Percentiles rank a stretch among this genome's conserved stretches.
Conservation (phyloP, 2,113 vertebrate species). For the Sorex araneus region DNA sequence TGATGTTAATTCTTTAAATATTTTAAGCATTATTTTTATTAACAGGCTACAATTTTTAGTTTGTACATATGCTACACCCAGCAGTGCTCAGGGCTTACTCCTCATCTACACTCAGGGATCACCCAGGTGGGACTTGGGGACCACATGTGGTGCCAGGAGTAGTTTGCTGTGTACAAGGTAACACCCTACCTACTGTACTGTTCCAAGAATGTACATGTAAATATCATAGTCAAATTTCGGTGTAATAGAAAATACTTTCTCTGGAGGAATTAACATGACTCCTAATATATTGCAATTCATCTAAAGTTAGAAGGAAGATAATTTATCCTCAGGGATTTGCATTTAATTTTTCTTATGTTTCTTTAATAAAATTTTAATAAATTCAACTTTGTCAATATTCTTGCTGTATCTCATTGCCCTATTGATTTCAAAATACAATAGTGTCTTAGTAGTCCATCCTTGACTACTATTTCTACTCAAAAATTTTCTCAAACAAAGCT, state of each 20-base stretch:
- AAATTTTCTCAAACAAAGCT: neutral
- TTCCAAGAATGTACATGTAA: neutral
- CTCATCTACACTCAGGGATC: too few relatives aligned
- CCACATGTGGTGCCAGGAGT: too few relatives aligned
- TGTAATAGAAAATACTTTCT: neutral
- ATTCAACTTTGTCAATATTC: neutral
- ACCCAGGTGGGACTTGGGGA: too few relatives aligned
- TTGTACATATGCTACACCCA: too few relatives aligned
- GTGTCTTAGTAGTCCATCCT: neutral
- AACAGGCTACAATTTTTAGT: too few relatives aligned
- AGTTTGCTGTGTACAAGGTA: too few relatives aligned
- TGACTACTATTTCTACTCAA: neutral
- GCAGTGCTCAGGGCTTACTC: too few relatives aligned
- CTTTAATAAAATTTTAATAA: conserved; percentile 11
- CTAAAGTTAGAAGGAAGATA: neutral
- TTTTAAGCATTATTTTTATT: too few relatives aligned
- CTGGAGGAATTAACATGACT: neutral
- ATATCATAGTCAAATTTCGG: neutral
- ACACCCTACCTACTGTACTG: too few relatives aligned
- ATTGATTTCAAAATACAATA: neutral
- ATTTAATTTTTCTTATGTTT: neutral
- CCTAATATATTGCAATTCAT: neutral
- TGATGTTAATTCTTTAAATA: too few relatives aligned
- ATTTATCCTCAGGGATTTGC: neutral
- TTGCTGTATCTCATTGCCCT: neutral